phyloP scores from a whole-genome alignment of 2,888 invertebrate genomes.

The Polydrusus tereticollis region DNA sequence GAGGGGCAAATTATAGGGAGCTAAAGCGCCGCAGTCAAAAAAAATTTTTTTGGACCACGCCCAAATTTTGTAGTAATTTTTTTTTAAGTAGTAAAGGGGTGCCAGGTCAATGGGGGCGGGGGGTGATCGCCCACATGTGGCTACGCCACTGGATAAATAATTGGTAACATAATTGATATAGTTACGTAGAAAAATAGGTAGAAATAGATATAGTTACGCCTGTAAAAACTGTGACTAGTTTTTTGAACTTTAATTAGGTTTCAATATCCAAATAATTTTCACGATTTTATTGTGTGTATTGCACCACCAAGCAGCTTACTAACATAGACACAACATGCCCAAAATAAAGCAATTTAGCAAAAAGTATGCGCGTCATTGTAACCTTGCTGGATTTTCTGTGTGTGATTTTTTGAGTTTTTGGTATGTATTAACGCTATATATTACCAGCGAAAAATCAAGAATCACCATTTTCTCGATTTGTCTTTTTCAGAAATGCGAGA shows the following conservation, averaged over 20 bases:
- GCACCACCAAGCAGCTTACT: neutral
- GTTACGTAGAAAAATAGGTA: too few relatives aligned
- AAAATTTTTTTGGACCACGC: too few relatives aligned
- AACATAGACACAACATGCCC: neutral
- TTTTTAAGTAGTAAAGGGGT: too few relatives aligned
- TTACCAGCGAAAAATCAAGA: neutral
- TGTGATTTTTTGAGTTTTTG: slow-evolving; percentile 18
- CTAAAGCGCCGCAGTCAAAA: too few relatives aligned
- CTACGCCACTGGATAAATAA: too few relatives aligned
- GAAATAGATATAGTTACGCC: too few relatives aligned
- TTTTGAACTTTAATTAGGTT: neutral
- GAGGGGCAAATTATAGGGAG: too few relatives aligned
- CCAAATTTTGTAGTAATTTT: too few relatives aligned
- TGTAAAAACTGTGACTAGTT: too few relatives aligned
- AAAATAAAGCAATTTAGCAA: neutral
- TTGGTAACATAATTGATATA: too few relatives aligned
- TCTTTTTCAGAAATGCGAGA: slow-evolving; percentile 78
- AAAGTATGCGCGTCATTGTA: neutral
- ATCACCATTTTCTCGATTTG: slow-evolving; percentile 18
- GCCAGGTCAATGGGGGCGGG: too few relatives aligned
- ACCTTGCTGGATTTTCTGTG: slow-evolving; percentile 12
- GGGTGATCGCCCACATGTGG: too few relatives aligned
- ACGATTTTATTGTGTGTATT: slow-evolving; percentile 10
- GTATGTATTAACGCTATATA: slow-evolving; percentile 20
- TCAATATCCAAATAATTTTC: neutral